Percentiles rank a stretch among this genome's conserved stretches.
Conservation (phyloP, 2,797 vertebrate species). For the Pangasius djambal region DNA sequence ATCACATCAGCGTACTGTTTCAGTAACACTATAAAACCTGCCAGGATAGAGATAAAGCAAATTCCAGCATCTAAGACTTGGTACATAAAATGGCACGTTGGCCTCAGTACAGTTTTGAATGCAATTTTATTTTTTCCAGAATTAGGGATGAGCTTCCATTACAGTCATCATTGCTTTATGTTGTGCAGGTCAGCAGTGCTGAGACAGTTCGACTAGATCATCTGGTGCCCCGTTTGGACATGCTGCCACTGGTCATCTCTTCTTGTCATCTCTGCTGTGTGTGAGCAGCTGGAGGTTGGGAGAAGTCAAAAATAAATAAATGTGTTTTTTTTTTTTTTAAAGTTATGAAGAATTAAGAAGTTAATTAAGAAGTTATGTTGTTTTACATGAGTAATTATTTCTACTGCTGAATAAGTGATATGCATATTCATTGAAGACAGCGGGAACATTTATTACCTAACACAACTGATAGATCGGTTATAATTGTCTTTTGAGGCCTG, state of each 20-base stretch:
- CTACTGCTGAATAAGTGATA: background rate
- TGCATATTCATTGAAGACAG: background rate
- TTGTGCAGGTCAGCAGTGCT: background rate
- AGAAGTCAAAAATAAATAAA: background rate
- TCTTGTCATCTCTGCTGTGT: slow-evolving; percentile 8
- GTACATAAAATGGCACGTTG: background rate
- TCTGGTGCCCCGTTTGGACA: background rate
- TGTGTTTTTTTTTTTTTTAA: background rate
- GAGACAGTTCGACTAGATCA: background rate
- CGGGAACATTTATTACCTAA: background rate
- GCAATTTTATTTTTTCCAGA: background rate
- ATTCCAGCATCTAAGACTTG: background rate
- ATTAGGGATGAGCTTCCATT: background rate
- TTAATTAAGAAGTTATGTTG: background rate
- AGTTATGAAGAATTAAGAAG: background rate
- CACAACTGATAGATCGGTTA: background rate
- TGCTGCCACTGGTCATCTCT: slow-evolving; percentile 2
- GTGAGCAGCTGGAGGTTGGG: slow-evolving; percentile 19
- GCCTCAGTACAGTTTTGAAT: background rate
- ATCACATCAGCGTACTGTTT: too few species aligned
- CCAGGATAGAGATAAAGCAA: background rate
- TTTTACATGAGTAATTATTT: background rate
- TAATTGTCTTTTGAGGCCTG: background rate
- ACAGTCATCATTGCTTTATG: background rate
- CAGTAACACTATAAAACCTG: background rate